These are phyloP conservation scores for Cloeon dipterum DNA, from an alignment of 2,888 invertebrate species.

Conservation along the genomic window DNA sequence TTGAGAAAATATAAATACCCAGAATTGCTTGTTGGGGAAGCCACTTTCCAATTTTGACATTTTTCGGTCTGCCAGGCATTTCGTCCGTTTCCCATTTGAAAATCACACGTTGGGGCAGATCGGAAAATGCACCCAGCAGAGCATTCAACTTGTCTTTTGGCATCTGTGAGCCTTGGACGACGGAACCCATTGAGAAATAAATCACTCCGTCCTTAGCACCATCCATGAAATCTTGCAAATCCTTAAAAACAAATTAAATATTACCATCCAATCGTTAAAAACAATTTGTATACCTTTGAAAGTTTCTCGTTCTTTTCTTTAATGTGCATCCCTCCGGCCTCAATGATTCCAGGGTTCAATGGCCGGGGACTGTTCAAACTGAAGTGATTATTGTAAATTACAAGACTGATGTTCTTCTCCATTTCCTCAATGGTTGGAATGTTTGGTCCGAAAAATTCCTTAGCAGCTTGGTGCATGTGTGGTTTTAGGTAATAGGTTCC, in stretches of 20 bases:
- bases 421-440: slow-evolving; percentile 19
- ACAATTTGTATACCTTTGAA: too few species aligned
- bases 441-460: slow-evolving; percentile 23
- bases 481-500: too few species aligned
- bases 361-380: slow-evolving; percentile 25
- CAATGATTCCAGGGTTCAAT: slow-evolving; percentile 30
- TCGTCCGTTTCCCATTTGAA: slow-evolving; percentile 21
- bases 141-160: not conserved
- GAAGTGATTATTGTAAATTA: slow-evolving; percentile 24
- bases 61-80: slow-evolving; percentile 12
- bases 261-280: too few species aligned
- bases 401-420: slow-evolving; percentile 21
- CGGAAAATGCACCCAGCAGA: slow-evolving; percentile 8
- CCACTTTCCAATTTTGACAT: slow-evolving; percentile 18
- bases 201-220: slow-evolving; percentile 21
- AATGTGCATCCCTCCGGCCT: slow-evolving; percentile 34
- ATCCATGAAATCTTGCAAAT: slow-evolving; percentile 19
- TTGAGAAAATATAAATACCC: slow-evolving; percentile 8
- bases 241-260: slow-evolving; percentile 11
- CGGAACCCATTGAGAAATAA: slow-evolving; percentile 26
- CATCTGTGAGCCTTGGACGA: slow-evolving; percentile 14
- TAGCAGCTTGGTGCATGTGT: too few species aligned
- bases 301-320: slow-evolving; percentile 10
- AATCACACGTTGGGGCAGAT: slow-evolving; percentile 17
- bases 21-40: slow-evolving; percentile 22